A percentile compares a stretch with the other conserved stretches of the same genome.
Conservation (phyloP, 2,797 vertebrate genomes). For the Tolypeutes matacus region DNA sequence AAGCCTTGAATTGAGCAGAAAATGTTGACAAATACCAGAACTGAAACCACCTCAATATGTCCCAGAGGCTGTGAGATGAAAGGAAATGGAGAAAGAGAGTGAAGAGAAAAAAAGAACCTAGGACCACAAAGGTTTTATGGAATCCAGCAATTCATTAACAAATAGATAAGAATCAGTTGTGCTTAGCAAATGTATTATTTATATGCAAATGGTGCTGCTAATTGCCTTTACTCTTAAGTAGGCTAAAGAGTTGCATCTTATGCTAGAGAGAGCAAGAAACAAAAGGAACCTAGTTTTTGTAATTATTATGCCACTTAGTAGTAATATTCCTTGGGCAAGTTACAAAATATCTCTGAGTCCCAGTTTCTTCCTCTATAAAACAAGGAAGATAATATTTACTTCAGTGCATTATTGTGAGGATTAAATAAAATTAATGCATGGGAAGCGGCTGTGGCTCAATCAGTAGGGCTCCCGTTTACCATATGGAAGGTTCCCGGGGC, state of each 20-base stretch:
- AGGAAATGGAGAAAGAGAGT: not conserved
- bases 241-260: conserved; percentile 56
- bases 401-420: conserved; percentile 39
- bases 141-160: conserved; percentile 68
- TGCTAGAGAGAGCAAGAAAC: conserved; percentile 12
- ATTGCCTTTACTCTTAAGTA: conserved; percentile 69
- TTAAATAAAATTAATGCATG: conserved; percentile 62
- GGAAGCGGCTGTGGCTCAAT: too few relatives aligned
- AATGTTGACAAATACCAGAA: not conserved
- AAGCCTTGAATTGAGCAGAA: conserved; percentile 21
- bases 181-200: conserved; percentile 76
- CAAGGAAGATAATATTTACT: conserved; percentile 56
- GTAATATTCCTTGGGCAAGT: conserved; percentile 60
- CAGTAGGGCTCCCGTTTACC: too few relatives aligned
- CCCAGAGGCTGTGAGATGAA: not conserved
- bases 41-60: not conserved
- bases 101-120: not conserved
- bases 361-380: conserved; percentile 55
- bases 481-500: too few relatives aligned
- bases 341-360: conserved; percentile 54
- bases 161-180: conserved; percentile 77
- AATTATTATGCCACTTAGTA: conserved; percentile 64
- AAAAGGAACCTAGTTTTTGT: conserved; percentile 40
- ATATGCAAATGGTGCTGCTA: conserved; percentile 74
- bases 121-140: conserved; percentile 10